Evolutionary conservation across 2,888 invertebrate genomes (phyloP), one percentile per base, ranked within the genome.

Genomic region (Lasioglossum oenotherae): DNA sequence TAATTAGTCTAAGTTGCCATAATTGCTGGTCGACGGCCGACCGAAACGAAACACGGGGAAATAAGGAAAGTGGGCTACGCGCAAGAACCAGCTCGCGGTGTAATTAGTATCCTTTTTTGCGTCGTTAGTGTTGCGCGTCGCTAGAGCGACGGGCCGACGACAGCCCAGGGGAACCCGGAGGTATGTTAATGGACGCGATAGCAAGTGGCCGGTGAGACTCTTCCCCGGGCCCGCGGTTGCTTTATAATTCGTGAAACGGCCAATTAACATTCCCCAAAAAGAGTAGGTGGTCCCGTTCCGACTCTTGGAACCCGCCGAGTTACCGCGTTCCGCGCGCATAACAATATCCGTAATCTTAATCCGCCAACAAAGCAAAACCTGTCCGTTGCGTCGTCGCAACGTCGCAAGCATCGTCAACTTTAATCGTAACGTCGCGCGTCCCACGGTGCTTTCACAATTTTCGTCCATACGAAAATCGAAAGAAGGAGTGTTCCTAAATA

Each of bases 181-280:
- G 91, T 90, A 93, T 92, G 93, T 93, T 94, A 94, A 94, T 93
- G 93, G 92, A 90, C 86, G 90, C 89, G 92, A 94, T 93, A 93
- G 85, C 81, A 35, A 73, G 74, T 31, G 64, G 76, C 57, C 75
- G 81, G 82, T 31, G 72, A 49, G 69, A 57, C 75, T 72, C 74
- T 79, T 46, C 60, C 69, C 74, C 79, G 31, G 14, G 12, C 0
- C 72, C 72, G 75, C 75, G 69, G 53, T 86, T 14, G 84, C 78
- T 90, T 90, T 90, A 92, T 93, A 93, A 93, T 93, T 94, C 93
- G 90, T 90, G 90, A 93, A 93, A 93, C 92, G 92, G 88, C 92
- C 92, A 93, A 94, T 93, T 94, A 94, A 93, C 92, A 92, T 93
- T 93, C 93, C 88, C 91, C 81, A 87, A 93, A 93, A 89, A 89